phyloP scores from a whole-genome alignment of 1,140 invertebrate genomes.

The Hypothenemus hampei region DNA sequence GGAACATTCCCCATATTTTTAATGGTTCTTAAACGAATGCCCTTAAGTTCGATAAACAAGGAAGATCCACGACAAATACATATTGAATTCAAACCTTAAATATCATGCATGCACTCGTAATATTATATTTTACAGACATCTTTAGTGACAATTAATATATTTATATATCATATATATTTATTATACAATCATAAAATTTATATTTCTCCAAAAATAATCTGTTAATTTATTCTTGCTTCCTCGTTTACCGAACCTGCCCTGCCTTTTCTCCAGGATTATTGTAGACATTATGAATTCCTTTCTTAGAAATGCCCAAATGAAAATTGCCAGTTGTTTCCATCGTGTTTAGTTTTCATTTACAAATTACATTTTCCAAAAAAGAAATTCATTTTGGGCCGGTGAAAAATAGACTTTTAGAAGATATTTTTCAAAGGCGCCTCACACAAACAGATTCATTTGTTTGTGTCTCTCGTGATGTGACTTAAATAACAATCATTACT shows the following conservation, averaged over 20 bases:
- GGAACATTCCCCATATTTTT: constrained; percentile 26
- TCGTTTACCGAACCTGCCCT: constrained; percentile 41
- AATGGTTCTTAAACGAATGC: constrained; percentile 35
- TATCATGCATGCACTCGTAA: constrained; percentile 40
- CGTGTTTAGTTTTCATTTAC: no score
- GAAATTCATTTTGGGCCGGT: no score
- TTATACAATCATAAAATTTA: constrained; percentile 40
- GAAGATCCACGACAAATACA: constrained; percentile 38
- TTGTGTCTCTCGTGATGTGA: constrained; percentile 44
- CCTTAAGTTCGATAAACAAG: constrained; percentile 40
- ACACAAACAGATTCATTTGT: constrained; percentile 17
- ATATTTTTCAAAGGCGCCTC: neutral
- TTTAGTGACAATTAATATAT: constrained; percentile 41
- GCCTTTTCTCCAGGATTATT: constrained; percentile 42
- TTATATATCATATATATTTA: constrained; percentile 41
- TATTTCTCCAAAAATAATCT: constrained; percentile 45
- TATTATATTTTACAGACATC: constrained; percentile 38
- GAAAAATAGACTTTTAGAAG: constrained; percentile 29
- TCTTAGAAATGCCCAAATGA: no score
- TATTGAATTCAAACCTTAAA: constrained; percentile 33
- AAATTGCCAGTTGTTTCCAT: no score
- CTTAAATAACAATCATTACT: constrained; percentile 47
- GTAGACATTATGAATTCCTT: constrained; percentile 34
- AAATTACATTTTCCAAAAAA: no score
- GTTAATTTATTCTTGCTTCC: constrained; percentile 38